A percentile compares a stretch with the other conserved stretches of the same genome.
Evolutionary conservation across 1,140 invertebrate species (phyloP).

Genomic region (Caenorhabditis inopinata): DNA sequence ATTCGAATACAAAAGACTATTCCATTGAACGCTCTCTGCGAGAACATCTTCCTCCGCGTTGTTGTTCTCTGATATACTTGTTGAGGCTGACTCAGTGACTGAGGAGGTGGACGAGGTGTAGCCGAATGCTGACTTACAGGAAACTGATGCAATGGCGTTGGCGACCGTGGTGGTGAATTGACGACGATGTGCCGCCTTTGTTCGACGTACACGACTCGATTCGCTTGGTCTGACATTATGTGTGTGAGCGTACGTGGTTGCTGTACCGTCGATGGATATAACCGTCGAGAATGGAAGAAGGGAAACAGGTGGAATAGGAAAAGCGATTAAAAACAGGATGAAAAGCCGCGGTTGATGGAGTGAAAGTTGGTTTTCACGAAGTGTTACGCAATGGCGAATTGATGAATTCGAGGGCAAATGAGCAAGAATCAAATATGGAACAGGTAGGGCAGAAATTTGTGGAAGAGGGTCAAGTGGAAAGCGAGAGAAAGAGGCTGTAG

Average conservation of each 20-base stretch:
- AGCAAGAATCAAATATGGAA: not conserved
- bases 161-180: constrained; percentile 13
- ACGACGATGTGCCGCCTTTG: constrained; percentile 21
- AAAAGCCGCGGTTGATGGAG: not conserved
- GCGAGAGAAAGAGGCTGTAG: too few relatives aligned
- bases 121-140: not conserved
- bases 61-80: not conserved
- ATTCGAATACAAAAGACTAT: constrained; percentile 61
- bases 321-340: constrained; percentile 27
- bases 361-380: not conserved
- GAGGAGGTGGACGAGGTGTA: not conserved
- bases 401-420: not conserved
- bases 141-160: constrained; percentile 19
- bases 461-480: constrained; percentile 7
- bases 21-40: constrained; percentile 42
- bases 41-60: constrained; percentile 34
- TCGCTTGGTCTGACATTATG: constrained; percentile 26
- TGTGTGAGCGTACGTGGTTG: not conserved
- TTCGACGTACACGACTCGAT: constrained; percentile 27
- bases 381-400: not conserved
- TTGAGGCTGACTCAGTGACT: not conserved
- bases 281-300: not conserved
- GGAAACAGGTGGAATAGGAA: not conserved
- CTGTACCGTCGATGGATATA: not conserved
- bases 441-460: too few relatives aligned